A percentile compares a stretch with the other conserved stretches of the same genome.
phyloP scores from a whole-genome alignment of 2,888 invertebrate species.

The Drosophila tripunctata region DNA sequence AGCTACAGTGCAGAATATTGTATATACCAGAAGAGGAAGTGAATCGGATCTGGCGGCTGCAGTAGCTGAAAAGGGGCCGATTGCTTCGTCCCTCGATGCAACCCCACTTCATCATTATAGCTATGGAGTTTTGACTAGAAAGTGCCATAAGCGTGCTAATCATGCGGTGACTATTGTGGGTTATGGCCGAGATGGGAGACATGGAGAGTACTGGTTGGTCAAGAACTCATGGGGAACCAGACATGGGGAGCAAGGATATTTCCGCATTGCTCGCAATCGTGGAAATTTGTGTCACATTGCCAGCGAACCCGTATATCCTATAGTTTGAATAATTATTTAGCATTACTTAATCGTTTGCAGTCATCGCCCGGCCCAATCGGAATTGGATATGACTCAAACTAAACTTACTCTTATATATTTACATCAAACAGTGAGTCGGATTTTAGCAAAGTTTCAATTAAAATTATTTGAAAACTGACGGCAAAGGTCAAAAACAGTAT shows the following conservation, averaged over 20 bases:
- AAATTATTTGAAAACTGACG: too few species aligned
- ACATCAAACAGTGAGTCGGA: too few species aligned
- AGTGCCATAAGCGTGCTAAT: slow-evolving; percentile 88
- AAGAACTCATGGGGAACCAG: slow-evolving; percentile 88
- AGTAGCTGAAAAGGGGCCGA: slow-evolving; percentile 92
- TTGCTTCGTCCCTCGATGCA: slow-evolving; percentile 95
- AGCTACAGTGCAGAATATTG: slow-evolving; percentile 91
- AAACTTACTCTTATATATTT: too few species aligned
- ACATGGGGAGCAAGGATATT: slow-evolving; percentile 94
- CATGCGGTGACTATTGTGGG: slow-evolving; percentile 87
- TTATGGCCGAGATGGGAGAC: slow-evolving; percentile 81
- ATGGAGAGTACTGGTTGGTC: slow-evolving; percentile 88
- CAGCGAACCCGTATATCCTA: slow-evolving; percentile 91
- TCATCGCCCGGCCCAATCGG: too few species aligned
- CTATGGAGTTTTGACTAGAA: slow-evolving; percentile 91
- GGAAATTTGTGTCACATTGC: slow-evolving; percentile 95
- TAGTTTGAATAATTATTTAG: too few species aligned
- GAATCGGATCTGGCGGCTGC: slow-evolving; percentile 90
- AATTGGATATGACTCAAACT: too few species aligned
- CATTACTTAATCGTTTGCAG: too few species aligned
- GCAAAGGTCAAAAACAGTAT: too few species aligned
- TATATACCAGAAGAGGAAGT: slow-evolving; percentile 88
- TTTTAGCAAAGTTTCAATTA: too few species aligned
- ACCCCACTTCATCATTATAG: slow-evolving; percentile 93
- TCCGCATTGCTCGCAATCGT: slow-evolving; percentile 93